These are phyloP conservation scores for Chymomyza costata DNA, from an alignment of 1,140 invertebrate species.

Conservation along the genomic window DNA sequence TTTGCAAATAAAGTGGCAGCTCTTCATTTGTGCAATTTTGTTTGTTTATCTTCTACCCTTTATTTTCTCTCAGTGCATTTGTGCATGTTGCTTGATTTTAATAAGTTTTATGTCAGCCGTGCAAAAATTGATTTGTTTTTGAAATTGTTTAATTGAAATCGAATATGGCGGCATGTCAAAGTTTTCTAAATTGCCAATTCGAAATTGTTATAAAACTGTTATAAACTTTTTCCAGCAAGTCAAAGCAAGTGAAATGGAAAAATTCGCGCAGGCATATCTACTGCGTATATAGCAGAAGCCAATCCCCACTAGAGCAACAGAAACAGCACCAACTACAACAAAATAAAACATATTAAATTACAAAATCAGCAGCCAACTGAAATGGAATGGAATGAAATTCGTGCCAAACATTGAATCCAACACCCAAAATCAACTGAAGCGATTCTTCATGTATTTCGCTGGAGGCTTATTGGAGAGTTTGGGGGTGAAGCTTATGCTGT, in stretches of 20 bases:
- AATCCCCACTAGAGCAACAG: background rate
- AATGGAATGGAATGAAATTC: no score
- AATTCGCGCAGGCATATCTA: conserved; percentile 47
- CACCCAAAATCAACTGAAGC: no score
- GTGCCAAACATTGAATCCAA: no score
- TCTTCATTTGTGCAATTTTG: no score
- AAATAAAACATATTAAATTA: conserved; percentile 29
- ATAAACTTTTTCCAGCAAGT: conserved; percentile 34
- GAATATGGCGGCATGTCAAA: conserved; percentile 55
- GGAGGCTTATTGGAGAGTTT: no score
- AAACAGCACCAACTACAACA: background rate
- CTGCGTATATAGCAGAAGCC: conserved; percentile 29
- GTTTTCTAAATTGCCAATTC: conserved; percentile 26
- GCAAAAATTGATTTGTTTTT: conserved; percentile 68
- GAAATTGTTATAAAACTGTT: no score
- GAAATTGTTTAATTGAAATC: conserved; percentile 70
- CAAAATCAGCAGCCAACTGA: conserved; percentile 24
- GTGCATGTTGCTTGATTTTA: conserved; percentile 19
- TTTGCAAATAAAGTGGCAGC: no score
- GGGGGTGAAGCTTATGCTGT: no score
- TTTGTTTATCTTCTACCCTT: no score
- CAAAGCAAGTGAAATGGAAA: conserved; percentile 37
- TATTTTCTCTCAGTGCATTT: no score
- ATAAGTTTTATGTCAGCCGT: conserved; percentile 39
- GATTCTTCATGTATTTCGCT: no score